A percentile compares a stretch with the other conserved stretches of the same genome.
Evolutionary conservation across 35 echinoderm and acorn worm species (phyloP).

Genomic region (Ophiothrix spiculata): DNA sequence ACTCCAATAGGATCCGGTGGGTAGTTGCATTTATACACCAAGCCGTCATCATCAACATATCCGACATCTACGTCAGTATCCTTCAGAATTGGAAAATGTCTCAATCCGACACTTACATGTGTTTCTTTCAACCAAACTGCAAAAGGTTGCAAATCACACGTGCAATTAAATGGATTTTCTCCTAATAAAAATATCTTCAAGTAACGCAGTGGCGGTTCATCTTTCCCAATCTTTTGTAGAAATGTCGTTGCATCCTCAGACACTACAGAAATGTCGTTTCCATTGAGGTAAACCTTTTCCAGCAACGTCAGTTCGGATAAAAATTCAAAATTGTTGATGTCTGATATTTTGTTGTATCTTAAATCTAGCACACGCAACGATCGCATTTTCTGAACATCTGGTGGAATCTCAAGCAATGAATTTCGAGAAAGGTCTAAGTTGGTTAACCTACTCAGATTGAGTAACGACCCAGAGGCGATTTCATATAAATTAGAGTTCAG

Average conservation of each 20-base stretch:
- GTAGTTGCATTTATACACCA: not conserved
- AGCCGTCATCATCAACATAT: not conserved
- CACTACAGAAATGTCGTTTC: constrained; percentile 6
- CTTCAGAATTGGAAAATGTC: not conserved
- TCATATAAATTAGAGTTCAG: no score
- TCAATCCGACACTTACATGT: not conserved
- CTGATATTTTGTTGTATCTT: not conserved
- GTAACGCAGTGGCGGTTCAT: not conserved
- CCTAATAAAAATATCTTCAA: not conserved
- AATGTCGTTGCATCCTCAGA: not conserved
- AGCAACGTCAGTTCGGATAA: not conserved
- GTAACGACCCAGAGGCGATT: not conserved
- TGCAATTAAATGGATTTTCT: constrained; percentile 31
- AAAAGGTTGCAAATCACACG: constrained; percentile 16
- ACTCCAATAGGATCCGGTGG: not conserved
- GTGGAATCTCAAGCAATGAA: not conserved
- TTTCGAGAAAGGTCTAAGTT: not conserved
- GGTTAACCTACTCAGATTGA: not conserved
- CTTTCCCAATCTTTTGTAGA: no score
- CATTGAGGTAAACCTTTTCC: not conserved
- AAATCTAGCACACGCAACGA: not conserved
- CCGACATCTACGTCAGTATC: not conserved
- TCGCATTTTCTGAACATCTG: not conserved
- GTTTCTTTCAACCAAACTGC: not conserved
- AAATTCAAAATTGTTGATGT: not conserved